Conservation (phyloP, 2,888 invertebrate genomes). For the Orthosia gracilis region DNA sequence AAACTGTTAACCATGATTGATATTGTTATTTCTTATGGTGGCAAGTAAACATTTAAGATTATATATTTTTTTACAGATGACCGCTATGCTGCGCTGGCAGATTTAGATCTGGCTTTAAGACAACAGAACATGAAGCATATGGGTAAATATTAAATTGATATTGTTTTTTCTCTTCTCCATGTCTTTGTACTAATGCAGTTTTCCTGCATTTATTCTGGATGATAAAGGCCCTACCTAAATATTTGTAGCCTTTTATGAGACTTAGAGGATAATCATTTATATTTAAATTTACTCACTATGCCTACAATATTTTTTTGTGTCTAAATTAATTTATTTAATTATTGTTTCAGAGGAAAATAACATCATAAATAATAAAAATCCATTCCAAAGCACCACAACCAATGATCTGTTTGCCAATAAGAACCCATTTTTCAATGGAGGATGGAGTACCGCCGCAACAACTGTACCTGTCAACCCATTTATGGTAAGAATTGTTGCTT, state of each 20-base stretch:
- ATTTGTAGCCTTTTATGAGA: background rate
- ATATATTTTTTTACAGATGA: conserved; percentile 92
- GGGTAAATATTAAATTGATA: conserved; percentile 75
- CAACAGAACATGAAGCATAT: conserved; percentile 89
- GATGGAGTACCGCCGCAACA: conserved; percentile 81
- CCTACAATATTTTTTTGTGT: background rate
- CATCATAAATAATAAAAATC: conserved; percentile 84
- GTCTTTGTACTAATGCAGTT: background rate
- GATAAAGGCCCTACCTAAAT: background rate
- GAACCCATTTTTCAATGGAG: conserved; percentile 88
- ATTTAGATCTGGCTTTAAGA: conserved; percentile 95
- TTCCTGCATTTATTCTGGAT: background rate
- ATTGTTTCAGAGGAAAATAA: conserved; percentile 82
- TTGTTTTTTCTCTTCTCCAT: background rate
- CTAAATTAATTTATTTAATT: background rate
- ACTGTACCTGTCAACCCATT: conserved; percentile 86
- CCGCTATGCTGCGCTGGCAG: conserved; percentile 98
- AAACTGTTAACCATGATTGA: background rate
- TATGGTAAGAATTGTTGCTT: conserved; percentile 78
- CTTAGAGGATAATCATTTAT: background rate
- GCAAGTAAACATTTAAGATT: background rate
- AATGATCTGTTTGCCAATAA: conserved; percentile 86
- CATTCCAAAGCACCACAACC: conserved; percentile 87
- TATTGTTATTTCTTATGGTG: background rate
- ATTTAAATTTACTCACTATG: background rate